Percentiles rank a stretch among this genome's conserved stretches.
Conservation (phyloP, 2,113 vertebrate species). For the Brachypodius melanocephalos region DNA sequence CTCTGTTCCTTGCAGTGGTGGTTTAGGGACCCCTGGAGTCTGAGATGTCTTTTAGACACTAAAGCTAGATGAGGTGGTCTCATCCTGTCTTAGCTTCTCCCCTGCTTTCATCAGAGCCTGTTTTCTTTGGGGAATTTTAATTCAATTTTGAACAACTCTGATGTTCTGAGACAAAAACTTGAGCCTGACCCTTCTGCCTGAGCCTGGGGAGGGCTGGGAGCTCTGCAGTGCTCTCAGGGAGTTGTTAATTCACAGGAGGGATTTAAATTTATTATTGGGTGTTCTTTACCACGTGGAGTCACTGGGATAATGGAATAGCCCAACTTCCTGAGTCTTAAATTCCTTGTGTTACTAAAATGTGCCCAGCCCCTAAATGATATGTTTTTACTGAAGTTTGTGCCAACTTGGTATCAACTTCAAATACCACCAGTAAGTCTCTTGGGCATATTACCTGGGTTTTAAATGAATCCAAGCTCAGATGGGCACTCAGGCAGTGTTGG, state of each 20-base stretch:
- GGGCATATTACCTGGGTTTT: not conserved
- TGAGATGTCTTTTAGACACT: not conserved
- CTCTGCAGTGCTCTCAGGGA: not conserved
- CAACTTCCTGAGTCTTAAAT: not conserved
- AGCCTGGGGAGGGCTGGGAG: not conserved
- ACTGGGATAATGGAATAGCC: not conserved
- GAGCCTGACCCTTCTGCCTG: not conserved
- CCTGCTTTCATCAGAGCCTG: not conserved
- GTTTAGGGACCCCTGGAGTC: not conserved
- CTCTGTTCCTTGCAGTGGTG: rapidly evolving
- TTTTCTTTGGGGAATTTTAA: not conserved
- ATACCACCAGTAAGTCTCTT: not conserved
- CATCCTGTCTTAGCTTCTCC: not conserved
- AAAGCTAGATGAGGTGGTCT: not conserved
- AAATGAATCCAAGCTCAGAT: not conserved
- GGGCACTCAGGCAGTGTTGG: not conserved
- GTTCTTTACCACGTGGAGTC: not conserved
- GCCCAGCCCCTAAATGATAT: too few relatives aligned
- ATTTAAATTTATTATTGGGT: not conserved
- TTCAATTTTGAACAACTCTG: not conserved
- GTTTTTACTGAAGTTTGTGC: not conserved
- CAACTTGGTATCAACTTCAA: not conserved
- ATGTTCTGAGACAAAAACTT: not conserved
- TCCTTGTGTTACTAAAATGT: not conserved
- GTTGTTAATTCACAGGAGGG: not conserved